Evolutionary conservation across 2,888 invertebrate genomes (phyloP), one percentile per base, ranked within the genome.

Genomic region (Hypomecis atomaria): DNA sequence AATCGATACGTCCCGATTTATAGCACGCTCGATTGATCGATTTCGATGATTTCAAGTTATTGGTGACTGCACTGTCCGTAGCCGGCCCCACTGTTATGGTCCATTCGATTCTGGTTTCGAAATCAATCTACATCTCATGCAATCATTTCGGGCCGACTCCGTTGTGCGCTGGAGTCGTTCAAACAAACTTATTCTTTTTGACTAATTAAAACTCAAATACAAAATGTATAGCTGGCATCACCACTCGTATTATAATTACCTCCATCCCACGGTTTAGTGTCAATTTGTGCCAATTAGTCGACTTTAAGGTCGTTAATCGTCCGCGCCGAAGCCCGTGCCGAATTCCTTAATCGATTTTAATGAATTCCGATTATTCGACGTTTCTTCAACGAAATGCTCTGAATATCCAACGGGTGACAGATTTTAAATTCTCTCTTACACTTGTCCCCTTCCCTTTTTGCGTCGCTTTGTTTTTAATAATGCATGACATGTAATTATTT

Each of bases 381-480:
- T 87, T 88, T 88, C 90, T 87, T 80, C 76, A 70, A 72, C 72
- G 80, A 84, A 88, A 89, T 86, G 87, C 85, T 86, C 86, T 81
- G 89, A 89, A 90, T 92, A 87, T 88, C 80, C 83, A 88, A 83
- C 83, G 82, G 87, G 90, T 92, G 92, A 91, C 90, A 92, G 89
- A 92, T 89, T 92, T 90, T 87, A 89, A 91, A 91, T 91, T 92
- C 88, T 89, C 83, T 78, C 88, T 91, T 92, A 91, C 91, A 92
- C 91, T 92, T 92, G 90, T 84, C 78, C 76, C 75, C 77, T 76
- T 73, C 79, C 79, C 70, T 83, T 88, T 86, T 85, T 88, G 82
- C 70, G 57, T 55, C 71, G 82, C 78, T 85, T 87, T 85, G 86
- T 83, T 88, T 23, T 91, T 79, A 88, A 92, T 91, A 90, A 92